A percentile compares a stretch with the other conserved stretches of the same genome.
phyloP scores from a whole-genome alignment of 2,113 vertebrate genomes.

The Daubentonia madagascariensis region DNA sequence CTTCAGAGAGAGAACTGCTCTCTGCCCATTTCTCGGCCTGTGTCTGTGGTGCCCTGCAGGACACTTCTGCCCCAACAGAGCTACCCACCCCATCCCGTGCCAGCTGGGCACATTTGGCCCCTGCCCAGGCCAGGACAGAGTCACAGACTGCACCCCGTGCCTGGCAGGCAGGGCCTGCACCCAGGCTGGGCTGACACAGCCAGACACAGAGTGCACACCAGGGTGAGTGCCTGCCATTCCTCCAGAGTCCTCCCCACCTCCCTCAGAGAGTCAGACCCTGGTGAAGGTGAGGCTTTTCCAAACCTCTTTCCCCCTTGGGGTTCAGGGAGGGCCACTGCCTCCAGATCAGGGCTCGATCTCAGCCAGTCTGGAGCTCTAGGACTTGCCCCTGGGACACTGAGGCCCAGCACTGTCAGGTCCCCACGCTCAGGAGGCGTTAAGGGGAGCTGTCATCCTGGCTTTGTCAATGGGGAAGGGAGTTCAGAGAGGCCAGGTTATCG shows the following conservation, averaged over 20 bases:
- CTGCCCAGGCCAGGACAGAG: constrained; percentile 88
- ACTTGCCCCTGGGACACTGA: background rate
- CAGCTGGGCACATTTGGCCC: constrained; percentile 87
- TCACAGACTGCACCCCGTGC: constrained; percentile 85
- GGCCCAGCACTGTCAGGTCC: background rate
- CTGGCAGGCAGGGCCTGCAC: constrained; percentile 90
- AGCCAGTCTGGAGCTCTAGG: background rate
- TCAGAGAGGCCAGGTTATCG: accelerated
- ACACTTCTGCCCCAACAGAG: constrained; percentile 88
- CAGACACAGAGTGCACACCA: constrained; percentile 86
- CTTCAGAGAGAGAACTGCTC: background rate
- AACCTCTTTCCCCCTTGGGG: background rate
- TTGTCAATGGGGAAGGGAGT: background rate
- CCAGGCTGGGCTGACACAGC: constrained; percentile 84
- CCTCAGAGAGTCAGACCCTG: accelerated
- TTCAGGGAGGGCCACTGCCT: background rate
- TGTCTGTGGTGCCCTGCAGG: constrained; percentile 89
- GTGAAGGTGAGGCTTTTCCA: background rate
- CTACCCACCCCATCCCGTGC: constrained; percentile 83
- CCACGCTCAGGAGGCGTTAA: background rate
- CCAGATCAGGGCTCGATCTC: background rate
- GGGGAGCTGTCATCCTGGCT: accelerated
- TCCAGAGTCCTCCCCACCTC: background rate
- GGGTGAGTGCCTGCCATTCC: constrained; percentile 79
- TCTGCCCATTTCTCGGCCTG: constrained; percentile 80